phyloP scores from a whole-genome alignment of 2,888 invertebrate genomes.

The Biston stratarius region DNA sequence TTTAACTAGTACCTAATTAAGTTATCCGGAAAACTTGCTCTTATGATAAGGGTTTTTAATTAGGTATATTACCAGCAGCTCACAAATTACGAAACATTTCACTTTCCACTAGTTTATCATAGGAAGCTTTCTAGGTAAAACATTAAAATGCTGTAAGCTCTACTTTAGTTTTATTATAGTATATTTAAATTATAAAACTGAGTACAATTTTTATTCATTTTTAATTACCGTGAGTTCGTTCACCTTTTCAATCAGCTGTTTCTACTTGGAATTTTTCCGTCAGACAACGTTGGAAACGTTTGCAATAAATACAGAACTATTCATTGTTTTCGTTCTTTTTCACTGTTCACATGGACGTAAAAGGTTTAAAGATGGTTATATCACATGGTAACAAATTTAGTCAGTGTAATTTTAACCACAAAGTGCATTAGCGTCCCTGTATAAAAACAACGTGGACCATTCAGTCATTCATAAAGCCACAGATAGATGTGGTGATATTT shows the following conservation, averaged over 20 bases:
- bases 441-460: too few relatives aligned
- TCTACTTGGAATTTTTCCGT: slow-evolving; percentile 30
- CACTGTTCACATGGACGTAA: slow-evolving; percentile 23
- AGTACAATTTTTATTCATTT: slow-evolving; percentile 13
- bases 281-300: slow-evolving; percentile 15
- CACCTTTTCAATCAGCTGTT: slow-evolving; percentile 21
- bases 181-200: background rate
- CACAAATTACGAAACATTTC: slow-evolving; percentile 42
- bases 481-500: too few relatives aligned
- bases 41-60: slow-evolving; percentile 47
- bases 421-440: slow-evolving; percentile 47
- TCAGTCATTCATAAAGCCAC: slow-evolving; percentile 37
- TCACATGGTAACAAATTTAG: slow-evolving; percentile 13
- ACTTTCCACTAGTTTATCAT: slow-evolving; percentile 34
- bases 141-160: slow-evolving; percentile 4
- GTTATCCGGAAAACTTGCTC: slow-evolving; percentile 56
- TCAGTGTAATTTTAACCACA: slow-evolving; percentile 40
- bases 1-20: slow-evolving; percentile 54
- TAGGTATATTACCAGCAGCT: slow-evolving; percentile 30
- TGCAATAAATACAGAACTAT: slow-evolving; percentile 14
- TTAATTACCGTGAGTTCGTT: slow-evolving; percentile 24
- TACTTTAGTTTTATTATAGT: background rate
- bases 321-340: slow-evolving; percentile 20
- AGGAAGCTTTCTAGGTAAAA: slow-evolving; percentile 21
- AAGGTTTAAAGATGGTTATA: slow-evolving; percentile 15